Conservation (phyloP, 2,888 invertebrate genomes). For the Hemaris fuciformis region DNA sequence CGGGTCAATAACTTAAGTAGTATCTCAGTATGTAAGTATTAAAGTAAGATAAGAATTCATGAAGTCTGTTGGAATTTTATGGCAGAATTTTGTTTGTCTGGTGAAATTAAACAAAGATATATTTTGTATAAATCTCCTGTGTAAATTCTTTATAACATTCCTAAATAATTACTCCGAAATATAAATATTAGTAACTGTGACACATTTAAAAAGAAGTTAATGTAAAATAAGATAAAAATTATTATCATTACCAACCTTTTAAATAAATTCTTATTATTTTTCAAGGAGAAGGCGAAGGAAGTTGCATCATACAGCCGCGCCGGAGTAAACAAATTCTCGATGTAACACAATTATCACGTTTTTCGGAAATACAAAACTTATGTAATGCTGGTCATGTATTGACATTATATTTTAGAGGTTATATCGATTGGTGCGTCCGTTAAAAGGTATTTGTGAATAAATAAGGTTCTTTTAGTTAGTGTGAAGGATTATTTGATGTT, state of each 20-base stretch:
- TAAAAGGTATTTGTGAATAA: constrained; percentile 10
- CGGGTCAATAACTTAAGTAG: background rate
- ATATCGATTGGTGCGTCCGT: background rate
- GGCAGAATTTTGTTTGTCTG: too few relatives aligned
- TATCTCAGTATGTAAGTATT: too few relatives aligned
- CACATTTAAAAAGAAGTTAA: too few relatives aligned
- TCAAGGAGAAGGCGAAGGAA: constrained; percentile 10
- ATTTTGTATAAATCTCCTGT: too few relatives aligned
- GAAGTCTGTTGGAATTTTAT: too few relatives aligned
- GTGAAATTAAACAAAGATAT: too few relatives aligned
- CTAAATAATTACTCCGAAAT: too few relatives aligned
- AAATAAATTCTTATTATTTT: background rate
- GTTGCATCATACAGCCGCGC: background rate
- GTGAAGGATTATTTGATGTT: background rate
- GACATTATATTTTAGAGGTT: constrained; percentile 14
- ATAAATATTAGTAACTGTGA: too few relatives aligned
- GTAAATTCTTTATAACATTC: too few relatives aligned
- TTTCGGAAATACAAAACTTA: constrained; percentile 5
- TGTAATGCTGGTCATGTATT: constrained; percentile 6
- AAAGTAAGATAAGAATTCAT: too few relatives aligned
- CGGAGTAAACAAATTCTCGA: background rate
- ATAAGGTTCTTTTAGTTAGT: constrained; percentile 2
- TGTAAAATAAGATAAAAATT: too few relatives aligned
- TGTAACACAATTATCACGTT: constrained; percentile 13
- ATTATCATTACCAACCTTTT: background rate